Base-by-base conservation (phyloP, 2,113 vertebrate species). In the Mirounga angustirostris region DNA sequence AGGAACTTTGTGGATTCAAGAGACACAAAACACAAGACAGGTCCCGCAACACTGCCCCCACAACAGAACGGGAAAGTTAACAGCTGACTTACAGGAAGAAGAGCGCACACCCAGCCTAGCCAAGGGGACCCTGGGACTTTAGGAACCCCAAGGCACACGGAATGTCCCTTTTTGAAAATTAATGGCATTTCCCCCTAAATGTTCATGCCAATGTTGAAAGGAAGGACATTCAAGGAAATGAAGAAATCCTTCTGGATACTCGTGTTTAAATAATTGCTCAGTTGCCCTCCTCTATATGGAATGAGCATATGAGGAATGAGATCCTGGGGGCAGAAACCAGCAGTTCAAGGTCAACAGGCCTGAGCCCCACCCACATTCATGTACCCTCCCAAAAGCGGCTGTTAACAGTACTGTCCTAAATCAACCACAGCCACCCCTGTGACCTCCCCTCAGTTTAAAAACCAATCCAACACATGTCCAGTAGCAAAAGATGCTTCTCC, bases 61-160 rank as follows among this genome's bases (percentile, higher is more conserved):
- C 54, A 50, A 90, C 61, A 78, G 69, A 92, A 74, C 22, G 30
- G 9, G 40, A 65, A 83, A 43, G 4, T 40, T 16, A 76, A 30
- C 46, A n/a, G n/a, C 26, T 40, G 21, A 22, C 56, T 83, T n/a
- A 52, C 10, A 30, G 50, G 46, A 67, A 95, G 56, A 74, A 43
- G 5, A 5, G 0, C 0, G 13, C 12, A 4, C 0, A 15, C 15
- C 14, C 58, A 30, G 43, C 19, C 1, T 1, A 0, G 69, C 26
- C 9, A 4, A 30, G 50, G 88, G 26, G 65, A 61, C 63, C 58
- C 54, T 12, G 73, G 36, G 7, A 56, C 81, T 61, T 19, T 1
- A 2, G 22, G 2, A 7, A 56, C 76, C 22, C 80, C 1, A 9
- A 61, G 56, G n/a, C 65, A 58, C 11, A 13, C 18, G 7, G 80